Evolutionary conservation across 2,888 invertebrate species (phyloP), one percentile per base, ranked within the genome.

Genomic region (Microdon myrmicae): DNA sequence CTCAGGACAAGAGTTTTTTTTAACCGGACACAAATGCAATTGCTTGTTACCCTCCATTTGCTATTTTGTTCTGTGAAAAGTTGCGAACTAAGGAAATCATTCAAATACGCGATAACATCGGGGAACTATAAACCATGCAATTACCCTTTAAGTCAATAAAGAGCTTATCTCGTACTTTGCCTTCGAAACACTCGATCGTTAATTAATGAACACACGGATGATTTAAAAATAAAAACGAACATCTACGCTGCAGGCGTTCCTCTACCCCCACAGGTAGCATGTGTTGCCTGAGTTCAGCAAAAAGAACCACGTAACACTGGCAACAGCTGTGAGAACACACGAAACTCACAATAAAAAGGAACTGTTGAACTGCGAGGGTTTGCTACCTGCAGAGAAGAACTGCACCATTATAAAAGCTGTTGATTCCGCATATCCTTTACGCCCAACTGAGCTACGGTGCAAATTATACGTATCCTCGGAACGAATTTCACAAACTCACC

Each of bases 401-500:
- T 28, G 22, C 23, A 26, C 25, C 28, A 22, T 12, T 17, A 20
- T 51, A 16, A 32, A 26, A 31, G 16, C 16, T 41, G 29, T 19
- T 22, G 25, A 17, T 26, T 20, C 26, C 28, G 22, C 37, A 54
- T 28, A 43, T 41, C 35, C 19, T 7, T 28, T 20, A 13, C 39
- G 23, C 13, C n/a, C 16, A 28, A 20, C 16, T 20, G 10, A 26
- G 20, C 8, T 51, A 26, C 16, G 31, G 9, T 28, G 43, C 28
- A 28, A 35, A 43, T 44, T 31, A 31, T 29, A 25, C 19, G 29
- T 54, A 54, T 44, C 32, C 20, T 38, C 35, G 34, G 55, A 9
- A 43, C 22, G 31, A 31, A 43, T 43, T 43, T 16, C 9, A 16
- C 43, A 31, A 26, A 45, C 58, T 32, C 45, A 37, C 41, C 51